Conservation (phyloP, 2,113 vertebrate genomes). For the Sardina pilchardus region DNA sequence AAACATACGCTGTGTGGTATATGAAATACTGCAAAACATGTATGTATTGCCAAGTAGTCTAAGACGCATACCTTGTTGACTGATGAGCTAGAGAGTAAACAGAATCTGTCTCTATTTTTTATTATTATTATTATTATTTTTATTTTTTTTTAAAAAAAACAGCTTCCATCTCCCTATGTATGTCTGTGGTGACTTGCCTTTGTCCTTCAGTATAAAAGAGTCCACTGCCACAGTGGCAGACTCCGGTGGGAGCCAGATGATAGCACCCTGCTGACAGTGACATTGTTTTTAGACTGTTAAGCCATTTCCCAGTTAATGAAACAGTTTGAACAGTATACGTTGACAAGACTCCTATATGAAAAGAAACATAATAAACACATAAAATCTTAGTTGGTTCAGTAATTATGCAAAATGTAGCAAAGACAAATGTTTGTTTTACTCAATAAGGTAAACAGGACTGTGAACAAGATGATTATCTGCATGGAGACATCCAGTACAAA, state of each 20-base stretch:
- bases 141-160: neutral
- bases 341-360: neutral
- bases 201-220: neutral
- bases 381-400: neutral
- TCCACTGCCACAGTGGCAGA: neutral
- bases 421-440: neutral
- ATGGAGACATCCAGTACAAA: neutral
- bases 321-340: neutral
- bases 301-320: neutral
- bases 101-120: neutral
- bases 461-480: neutral
- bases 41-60: neutral
- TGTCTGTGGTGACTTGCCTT: neutral
- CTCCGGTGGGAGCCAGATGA: neutral
- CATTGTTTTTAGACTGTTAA: too few relatives aligned
- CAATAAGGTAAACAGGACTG: neutral
- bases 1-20: neutral
- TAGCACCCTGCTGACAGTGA: neutral
- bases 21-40: neutral
- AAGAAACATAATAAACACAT: neutral
- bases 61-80: neutral
- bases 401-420: neutral
- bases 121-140: too few relatives aligned
- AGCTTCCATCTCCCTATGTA: neutral
- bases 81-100: neutral